phyloP scores from a whole-genome alignment of 1,140 invertebrate genomes.

The Polypedilum vanderplanki region DNA sequence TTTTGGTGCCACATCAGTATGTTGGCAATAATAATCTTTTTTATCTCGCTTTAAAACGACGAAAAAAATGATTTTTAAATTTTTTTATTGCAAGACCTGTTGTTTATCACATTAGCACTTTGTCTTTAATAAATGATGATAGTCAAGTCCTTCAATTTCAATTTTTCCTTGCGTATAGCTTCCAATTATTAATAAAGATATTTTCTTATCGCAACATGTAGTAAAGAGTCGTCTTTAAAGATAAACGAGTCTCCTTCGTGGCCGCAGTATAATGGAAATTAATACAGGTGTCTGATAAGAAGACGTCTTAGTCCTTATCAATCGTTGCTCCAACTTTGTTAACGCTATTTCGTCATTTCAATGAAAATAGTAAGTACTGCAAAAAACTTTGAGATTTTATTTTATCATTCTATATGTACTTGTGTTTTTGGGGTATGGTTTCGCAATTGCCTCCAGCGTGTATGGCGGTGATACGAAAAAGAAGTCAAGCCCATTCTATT shows the following conservation, averaged over 20 bases:
- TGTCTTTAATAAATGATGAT: neutral
- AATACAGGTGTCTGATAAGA: neutral
- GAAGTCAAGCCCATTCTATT: no score
- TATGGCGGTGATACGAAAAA: no score
- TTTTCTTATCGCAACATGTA: neutral
- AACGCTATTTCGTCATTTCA: no score
- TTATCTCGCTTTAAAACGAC: neutral
- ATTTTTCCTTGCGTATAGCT: neutral
- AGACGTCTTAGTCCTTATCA: neutral
- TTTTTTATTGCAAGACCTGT: neutral
- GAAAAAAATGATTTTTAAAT: neutral
- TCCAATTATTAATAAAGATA: neutral
- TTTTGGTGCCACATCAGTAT: slow-evolving; percentile 23
- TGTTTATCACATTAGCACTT: neutral
- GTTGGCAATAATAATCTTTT: slow-evolving; percentile 8
- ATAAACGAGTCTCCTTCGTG: neutral
- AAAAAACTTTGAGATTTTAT: no score
- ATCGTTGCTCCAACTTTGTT: neutral
- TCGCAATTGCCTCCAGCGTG: no score
- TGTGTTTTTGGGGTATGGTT: no score
- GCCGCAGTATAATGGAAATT: slow-evolving; percentile 13
- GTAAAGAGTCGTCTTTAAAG: no score
- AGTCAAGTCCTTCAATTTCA: neutral
- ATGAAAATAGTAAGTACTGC: no score
- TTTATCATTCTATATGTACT: no score